Percentiles rank a stretch among this genome's conserved stretches.
These are phyloP conservation scores for Cyphomyrus plagiostoma DNA, from an alignment of 2,113 vertebrate species.

Conservation along the genomic window DNA sequence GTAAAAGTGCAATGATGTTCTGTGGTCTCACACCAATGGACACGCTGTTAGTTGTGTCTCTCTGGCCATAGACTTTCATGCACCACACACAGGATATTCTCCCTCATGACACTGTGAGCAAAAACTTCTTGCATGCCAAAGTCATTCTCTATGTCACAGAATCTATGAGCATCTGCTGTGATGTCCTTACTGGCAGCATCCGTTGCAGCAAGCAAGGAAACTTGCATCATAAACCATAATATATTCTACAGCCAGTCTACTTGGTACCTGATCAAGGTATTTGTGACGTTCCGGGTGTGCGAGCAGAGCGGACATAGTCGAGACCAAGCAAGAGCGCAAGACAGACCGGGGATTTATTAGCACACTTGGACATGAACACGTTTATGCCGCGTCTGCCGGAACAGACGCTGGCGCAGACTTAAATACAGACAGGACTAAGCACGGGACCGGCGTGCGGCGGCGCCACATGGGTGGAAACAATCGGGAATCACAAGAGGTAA, in stretches of 20 bases:
- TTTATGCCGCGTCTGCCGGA: too few species aligned
- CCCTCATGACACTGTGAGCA: background rate
- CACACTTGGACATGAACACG: too few species aligned
- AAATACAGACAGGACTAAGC: too few species aligned
- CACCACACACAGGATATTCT: background rate
- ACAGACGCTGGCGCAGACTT: too few species aligned
- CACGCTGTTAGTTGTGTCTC: background rate
- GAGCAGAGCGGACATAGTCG: too few species aligned
- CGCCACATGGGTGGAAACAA: too few species aligned
- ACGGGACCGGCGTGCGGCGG: too few species aligned
- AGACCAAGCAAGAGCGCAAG: too few species aligned
- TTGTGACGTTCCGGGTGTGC: too few species aligned
- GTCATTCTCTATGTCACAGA: background rate
- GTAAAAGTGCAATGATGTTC: background rate
- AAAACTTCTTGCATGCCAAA: background rate
- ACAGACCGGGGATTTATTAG: too few species aligned
- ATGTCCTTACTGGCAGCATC: background rate
- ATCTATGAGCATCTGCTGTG: background rate
- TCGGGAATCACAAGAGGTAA: too few species aligned
- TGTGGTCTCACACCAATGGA: background rate
- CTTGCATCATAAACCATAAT: background rate
- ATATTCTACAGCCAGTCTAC: background rate
- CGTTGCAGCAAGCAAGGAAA: background rate
- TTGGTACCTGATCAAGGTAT: background rate
- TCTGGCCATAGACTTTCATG: background rate